phyloP scores from a whole-genome alignment of 2,888 invertebrate genomes.

The Neuroscelio doddi region DNA sequence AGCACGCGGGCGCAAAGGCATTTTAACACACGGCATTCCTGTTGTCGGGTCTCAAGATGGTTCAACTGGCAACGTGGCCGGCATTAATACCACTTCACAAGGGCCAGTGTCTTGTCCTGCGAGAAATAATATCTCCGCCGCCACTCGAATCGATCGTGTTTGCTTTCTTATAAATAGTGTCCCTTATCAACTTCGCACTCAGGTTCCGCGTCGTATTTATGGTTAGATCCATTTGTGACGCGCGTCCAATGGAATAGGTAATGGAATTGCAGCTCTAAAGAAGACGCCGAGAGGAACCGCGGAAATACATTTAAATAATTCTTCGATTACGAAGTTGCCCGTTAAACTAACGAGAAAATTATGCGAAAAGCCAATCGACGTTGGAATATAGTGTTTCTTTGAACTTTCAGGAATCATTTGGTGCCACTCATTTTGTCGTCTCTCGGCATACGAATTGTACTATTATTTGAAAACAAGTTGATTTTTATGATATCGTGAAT shows the following conservation, averaged over 20 bases:
- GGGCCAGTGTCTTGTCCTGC: conserved; percentile 51
- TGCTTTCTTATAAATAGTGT: not conserved
- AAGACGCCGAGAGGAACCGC: no score
- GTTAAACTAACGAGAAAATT: not conserved
- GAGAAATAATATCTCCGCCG: conserved; percentile 43
- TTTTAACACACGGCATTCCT: conserved; percentile 71
- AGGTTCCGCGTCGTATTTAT: not conserved
- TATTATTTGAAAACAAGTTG: not conserved
- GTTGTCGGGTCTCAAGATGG: conserved; percentile 65
- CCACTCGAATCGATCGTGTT: no score
- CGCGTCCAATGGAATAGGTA: not conserved
- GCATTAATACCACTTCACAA: conserved; percentile 59
- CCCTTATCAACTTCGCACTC: not conserved
- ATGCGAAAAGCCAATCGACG: not conserved
- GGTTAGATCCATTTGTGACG: not conserved
- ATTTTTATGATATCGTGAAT: not conserved
- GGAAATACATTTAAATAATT: not conserved
- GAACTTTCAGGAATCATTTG: not conserved
- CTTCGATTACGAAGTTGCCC: not conserved
- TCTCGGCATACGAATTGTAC: not conserved
- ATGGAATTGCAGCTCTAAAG: no score
- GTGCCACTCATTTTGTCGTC: not conserved
- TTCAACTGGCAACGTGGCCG: conserved; percentile 69
- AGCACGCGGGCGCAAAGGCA: conserved; percentile 59
- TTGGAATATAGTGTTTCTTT: not conserved